phyloP scores from a whole-genome alignment of 2,888 invertebrate species.

The Schizotus pectinicornis region DNA sequence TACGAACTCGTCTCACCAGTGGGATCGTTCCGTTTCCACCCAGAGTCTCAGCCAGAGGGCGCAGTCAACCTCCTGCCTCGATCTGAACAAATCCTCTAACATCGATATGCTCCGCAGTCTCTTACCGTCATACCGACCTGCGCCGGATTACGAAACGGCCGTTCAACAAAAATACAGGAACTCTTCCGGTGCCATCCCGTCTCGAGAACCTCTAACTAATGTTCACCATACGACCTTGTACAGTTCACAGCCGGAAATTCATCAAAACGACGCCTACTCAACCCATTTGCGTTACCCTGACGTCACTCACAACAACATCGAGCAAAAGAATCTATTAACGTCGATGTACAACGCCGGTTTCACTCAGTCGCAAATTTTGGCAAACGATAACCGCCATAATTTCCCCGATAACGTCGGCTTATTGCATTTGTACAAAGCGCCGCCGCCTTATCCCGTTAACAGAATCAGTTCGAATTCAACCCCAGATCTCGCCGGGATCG shows the following conservation, averaged over 20 bases:
- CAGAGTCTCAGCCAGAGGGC: conserved; percentile 62
- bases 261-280: conserved; percentile 60
- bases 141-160: conserved; percentile 95
- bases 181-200: conserved; percentile 60
- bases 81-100: conserved; percentile 61
- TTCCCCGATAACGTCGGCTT: conserved; percentile 63
- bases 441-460: conserved; percentile 83
- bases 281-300: conserved; percentile 66
- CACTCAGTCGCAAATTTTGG: conserved; percentile 46
- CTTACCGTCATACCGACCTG: conserved; percentile 85
- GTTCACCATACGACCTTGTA: conserved; percentile 59
- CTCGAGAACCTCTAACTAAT: conserved; percentile 40
- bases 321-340: conserved; percentile 45
- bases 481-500: conserved; percentile 80
- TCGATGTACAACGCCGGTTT: conserved; percentile 37
- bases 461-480: conserved; percentile 83
- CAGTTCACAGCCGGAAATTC: conserved; percentile 79
- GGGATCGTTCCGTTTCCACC: conserved; percentile 55
- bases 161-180: conserved; percentile 82
- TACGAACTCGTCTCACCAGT: conserved; percentile 49
- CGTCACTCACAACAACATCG: conserved; percentile 65
- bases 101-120: conserved; percentile 70
- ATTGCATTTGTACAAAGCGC: conserved; percentile 78
- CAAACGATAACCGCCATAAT: conserved; percentile 40
- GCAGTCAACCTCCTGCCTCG: conserved; percentile 71